A percentile compares a stretch with the other conserved stretches of the same genome.
Conservation (phyloP, 2,888 invertebrate species). For the Lasioglossum lativentre region DNA sequence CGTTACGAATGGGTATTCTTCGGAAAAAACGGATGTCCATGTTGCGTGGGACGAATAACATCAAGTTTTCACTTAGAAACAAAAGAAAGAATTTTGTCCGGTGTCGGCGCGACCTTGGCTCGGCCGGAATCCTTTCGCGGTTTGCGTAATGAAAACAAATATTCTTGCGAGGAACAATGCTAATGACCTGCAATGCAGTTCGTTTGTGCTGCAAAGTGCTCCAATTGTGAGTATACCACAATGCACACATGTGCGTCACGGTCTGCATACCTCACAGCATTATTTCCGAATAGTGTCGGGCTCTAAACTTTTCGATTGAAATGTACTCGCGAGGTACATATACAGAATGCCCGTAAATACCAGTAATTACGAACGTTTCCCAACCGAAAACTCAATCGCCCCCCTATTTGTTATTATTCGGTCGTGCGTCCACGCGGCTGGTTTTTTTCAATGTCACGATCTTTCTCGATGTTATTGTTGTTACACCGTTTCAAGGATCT, state of each 20-base stretch:
- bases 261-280: conserved; percentile 44
- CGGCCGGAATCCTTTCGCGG: not conserved
- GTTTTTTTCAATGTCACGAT: conserved; percentile 40
- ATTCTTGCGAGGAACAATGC: conserved; percentile 38
- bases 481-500: conserved; percentile 75
- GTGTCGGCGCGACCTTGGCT: not conserved
- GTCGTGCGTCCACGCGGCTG: conserved; percentile 36
- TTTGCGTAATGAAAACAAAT: conserved; percentile 6
- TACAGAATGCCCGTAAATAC: no score
- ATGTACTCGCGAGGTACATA: not conserved
- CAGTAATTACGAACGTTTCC: not conserved
- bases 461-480: conserved; percentile 37
- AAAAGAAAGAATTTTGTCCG: not conserved
- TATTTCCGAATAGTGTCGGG: not conserved
- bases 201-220: conserved; percentile 53
- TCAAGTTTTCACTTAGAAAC: not conserved
- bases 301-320: not conserved
- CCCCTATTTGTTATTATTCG: conserved; percentile 40
- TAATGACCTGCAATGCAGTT: conserved; percentile 61
- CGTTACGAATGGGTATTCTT: not conserved
- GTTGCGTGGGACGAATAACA: not conserved
- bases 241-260: conserved; percentile 53
- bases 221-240: conserved; percentile 55
- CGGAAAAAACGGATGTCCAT: not conserved
- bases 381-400: conserved; percentile 18